Base-by-base conservation (phyloP, 2,888 invertebrate genomes). In the Zhengitettix transpicula region DNA sequence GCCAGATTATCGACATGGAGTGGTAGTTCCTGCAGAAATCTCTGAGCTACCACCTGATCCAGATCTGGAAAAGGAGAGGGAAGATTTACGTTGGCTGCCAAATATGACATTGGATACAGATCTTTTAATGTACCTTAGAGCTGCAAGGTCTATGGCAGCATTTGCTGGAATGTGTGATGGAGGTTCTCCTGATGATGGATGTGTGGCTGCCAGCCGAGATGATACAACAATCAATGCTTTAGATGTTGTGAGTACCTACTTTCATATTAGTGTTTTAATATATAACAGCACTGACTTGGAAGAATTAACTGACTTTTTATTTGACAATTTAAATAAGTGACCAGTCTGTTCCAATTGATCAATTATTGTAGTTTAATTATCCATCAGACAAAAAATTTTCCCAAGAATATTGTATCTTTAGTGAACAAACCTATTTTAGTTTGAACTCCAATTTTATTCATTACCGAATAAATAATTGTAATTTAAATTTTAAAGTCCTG, bases 111-210 rank as follows among this genome's bases (percentile, higher is more conserved):
- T 87, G 69, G 97, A 97, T 78, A 87, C 91, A 68, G 96, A 97
- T 78, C 83, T 97, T 73, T 84, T 96, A 71, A 96, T 97, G 95
- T 97, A 93, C 79, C 83, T 97, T 74, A 81, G 96, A 70, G 97
- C 96, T 68, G 96, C 95, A 67, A 85, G 96, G 70, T 95, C 95
- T 64, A 95, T 98, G 89, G 96, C 97, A 71, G 96, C 96, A 62
- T 97, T 97, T 77, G 96, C 96, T 65, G 94, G 96, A 69, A 95
- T 97, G 94, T 96, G 96, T 81, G 95, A 96, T 80, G 95, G 95
- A 65, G 96, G 96, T 61, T 91, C 91, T 66, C 89, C 95, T 59
- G 96, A 96, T 75, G 96, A 97, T 76, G 96, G 96, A 70, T 95
- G 94, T 76, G 86, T 92, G 70, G 95, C 96, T 67, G 97, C 96